Conservation (phyloP, 2,113 vertebrate species). For the Gavialis gangeticus region DNA sequence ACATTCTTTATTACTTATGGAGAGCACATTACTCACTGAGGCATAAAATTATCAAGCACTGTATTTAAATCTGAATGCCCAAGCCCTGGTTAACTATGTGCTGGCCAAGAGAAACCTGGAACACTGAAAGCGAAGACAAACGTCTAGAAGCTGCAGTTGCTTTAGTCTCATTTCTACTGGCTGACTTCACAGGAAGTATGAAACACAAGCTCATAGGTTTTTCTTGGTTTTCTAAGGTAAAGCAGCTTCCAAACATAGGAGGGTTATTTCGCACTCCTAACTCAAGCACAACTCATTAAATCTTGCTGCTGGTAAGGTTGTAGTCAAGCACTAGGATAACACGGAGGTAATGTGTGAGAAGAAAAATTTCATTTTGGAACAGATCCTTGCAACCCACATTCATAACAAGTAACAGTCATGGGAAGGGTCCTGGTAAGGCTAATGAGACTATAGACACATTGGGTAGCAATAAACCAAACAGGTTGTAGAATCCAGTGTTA, state of each 20-base stretch:
- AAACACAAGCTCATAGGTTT: too few relatives aligned
- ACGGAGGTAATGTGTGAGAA: neutral
- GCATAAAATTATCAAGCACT: neutral
- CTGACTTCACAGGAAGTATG: neutral
- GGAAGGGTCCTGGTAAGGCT: too few relatives aligned
- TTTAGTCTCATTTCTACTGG: neutral
- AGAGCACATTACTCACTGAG: neutral
- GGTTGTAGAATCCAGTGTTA: too few relatives aligned
- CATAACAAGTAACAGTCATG: too few relatives aligned
- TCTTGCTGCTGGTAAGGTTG: neutral
- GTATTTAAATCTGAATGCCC: neutral
- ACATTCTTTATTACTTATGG: neutral
- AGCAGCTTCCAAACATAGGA: neutral
- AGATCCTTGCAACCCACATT: neutral
- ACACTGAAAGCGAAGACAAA: neutral
- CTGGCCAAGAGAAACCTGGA: neutral
- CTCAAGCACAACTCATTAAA: neutral
- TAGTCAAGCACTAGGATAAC: neutral
- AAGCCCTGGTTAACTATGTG: neutral
- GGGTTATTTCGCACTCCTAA: neutral
- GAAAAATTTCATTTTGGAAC: too few relatives aligned
- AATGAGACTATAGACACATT: too few relatives aligned
- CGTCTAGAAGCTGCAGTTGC: neutral
- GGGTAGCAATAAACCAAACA: too few relatives aligned
- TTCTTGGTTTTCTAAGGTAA: neutral